phyloP scores from a whole-genome alignment of 2,797 vertebrate genomes.

The Agapornis canus region DNA sequence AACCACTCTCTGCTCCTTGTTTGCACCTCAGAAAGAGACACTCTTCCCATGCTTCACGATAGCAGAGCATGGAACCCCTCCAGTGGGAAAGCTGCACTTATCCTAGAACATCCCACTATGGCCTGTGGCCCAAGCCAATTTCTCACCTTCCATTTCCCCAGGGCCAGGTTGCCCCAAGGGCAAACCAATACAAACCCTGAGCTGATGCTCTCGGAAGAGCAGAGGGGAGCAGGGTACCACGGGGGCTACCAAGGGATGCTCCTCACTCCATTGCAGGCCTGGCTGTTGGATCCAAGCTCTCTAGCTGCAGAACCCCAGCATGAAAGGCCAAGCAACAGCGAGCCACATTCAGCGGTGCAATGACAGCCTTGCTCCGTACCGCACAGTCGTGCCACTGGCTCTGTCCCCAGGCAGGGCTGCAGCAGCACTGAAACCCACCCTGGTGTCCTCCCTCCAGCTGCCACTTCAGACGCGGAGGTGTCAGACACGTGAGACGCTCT shows the following conservation, averaged over 20 bases:
- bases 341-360: rapidly evolving
- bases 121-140: neutral
- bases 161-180: neutral
- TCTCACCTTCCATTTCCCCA: neutral
- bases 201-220: neutral
- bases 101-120: rapidly evolving
- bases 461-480: neutral
- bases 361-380: neutral
- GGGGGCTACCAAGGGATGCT: neutral
- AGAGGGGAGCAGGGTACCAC: neutral
- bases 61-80: neutral
- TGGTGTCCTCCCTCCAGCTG: neutral
- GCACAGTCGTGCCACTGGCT: neutral
- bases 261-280: rapidly evolving
- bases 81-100: neutral
- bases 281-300: neutral
- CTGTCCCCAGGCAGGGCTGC: neutral
- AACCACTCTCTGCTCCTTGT: neutral
- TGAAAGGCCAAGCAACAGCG: neutral
- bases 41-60: neutral
- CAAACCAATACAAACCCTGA: rapidly evolving
- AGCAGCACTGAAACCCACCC: neutral
- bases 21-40: neutral
- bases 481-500: neutral
- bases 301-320: neutral